Evolutionary conservation across 2,113 vertebrate species (phyloP), one percentile per base, ranked within the genome.

Genomic region (Phalacrocorax brasilianus): DNA sequence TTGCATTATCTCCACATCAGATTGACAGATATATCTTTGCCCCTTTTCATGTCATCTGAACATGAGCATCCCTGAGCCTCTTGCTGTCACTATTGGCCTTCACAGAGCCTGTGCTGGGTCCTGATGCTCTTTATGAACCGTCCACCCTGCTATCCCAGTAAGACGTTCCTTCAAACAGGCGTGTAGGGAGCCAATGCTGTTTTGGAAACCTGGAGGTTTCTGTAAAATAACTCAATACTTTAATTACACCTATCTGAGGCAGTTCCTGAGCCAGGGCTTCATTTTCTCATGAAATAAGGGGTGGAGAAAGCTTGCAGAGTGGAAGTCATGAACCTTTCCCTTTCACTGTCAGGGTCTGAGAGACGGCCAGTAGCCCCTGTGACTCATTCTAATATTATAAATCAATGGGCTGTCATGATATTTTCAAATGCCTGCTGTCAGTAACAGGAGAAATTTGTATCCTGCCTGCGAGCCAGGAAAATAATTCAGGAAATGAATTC

Each of bases 401-500:
- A 93, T 96, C 67, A 88, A 35, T 88, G 50, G 14, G 40, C 27
- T 96, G 83, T 83, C 23, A 38, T 45, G 44, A 50, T 50, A 83
- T 86, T 87, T 82, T 92, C 92, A 95, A 70, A 73, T 50, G 53
- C 19, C 44, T 92, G 76, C 85, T 85, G 73, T 77, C 84, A 89
- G n/a, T 73, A 91, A n/a, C 42, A 70, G 27, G 19, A 91, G 63
- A 81, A 91, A 83, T 81, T 47, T 80, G 49, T 77, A 89, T 81
- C 87, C 79, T 96, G 88, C 88, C 56, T 71, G 42, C 24, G 75
- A 96, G 89, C 62, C 88, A 89, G 76, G 44, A 89, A 76, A 95
- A 91, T 73, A 78, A 86, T 70, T 94, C 74, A 93, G 89, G 91
- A 97, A 95, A 90, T 82, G 13, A 88, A 75, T 30, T 14, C 13